These are phyloP conservation scores for Harpalus rubripes DNA, from an alignment of 2,888 invertebrate genomes.

Conservation along the genomic window DNA sequence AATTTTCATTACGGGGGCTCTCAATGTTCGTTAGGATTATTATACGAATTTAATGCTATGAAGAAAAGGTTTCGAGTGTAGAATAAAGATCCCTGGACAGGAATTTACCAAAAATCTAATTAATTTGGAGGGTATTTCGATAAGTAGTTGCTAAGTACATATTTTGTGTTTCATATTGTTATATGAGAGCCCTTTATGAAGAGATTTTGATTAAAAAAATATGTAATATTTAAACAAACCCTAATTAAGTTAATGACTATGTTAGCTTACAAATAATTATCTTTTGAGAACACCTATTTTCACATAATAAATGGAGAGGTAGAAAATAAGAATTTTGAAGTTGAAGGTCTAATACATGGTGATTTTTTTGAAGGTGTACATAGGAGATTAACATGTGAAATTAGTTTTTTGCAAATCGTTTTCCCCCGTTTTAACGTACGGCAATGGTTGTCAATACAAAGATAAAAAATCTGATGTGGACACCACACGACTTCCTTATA, in stretches of 20 bases:
- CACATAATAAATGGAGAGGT: no score
- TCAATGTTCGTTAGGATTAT: slow-evolving; percentile 30
- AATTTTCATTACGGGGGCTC: slow-evolving; percentile 38
- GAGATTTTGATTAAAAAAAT: neutral
- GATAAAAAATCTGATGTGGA: no score
- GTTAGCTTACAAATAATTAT: neutral
- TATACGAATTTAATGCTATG: neutral
- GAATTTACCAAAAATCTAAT: slow-evolving; percentile 12
- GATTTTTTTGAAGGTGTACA: no score
- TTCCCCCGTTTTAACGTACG: no score
- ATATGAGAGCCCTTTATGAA: neutral
- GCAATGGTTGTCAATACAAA: no score
- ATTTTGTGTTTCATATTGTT: neutral
- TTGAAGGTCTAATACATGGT: no score
- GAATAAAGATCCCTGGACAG: neutral
- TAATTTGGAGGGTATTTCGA: slow-evolving; percentile 20
- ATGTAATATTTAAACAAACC: neutral
- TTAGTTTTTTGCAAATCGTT: no score
- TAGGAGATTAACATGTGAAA: no score
- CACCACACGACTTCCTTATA: no score
- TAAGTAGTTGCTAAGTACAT: slow-evolving; percentile 3
- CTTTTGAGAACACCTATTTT: neutral
- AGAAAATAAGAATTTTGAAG: no score
- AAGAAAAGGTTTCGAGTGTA: neutral
- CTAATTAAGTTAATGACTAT: neutral